Evolutionary conservation across 2,888 invertebrate genomes (phyloP), one percentile per base, ranked within the genome.

Genomic region (Exephanes ischioxanthus): DNA sequence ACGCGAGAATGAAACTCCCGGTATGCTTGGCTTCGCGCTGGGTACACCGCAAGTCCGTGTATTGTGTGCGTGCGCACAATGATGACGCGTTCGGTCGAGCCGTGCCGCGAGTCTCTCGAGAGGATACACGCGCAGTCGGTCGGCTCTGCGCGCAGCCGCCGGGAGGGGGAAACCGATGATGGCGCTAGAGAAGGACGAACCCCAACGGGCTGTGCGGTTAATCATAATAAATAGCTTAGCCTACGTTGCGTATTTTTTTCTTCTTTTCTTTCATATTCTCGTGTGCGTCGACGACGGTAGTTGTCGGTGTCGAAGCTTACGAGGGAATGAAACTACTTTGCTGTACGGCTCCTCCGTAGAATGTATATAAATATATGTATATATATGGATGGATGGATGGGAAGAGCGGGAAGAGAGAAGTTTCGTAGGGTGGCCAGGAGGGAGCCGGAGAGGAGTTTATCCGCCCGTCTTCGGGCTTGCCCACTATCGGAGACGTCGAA

Each of bases 151-250:
- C 45, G 41, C 33, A 68, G 19, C 26, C 5, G 22, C 16, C 14
- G 14, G 19, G 30, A 58, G 5, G 48, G 33, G 63, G 22, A 55
- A n/a, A 33, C 68, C 45, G 58, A 48, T n/a, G 41, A 70, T 63
- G 71, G 51, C 79, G 51, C 66, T 80, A 66, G 70, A 55, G 71
- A 71, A 30, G 66, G 67, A 80, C 80, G 45, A 67, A 71, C 71
- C 80, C 80, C 37, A 26, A 76, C 45, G 80, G 80, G 55, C 76
- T 63, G 66, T 33, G 63, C 55, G 76, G 67, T 70, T 80, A 76
- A 80, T 84, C 80, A 84, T 76, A 80, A 84, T 84, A 80, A 80
- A 84, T 80, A 75, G 83, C 70, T 53, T 26, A 16, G 53, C 45
- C 66, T 66, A 61, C 45, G 30, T 63, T 30, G 48, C 16, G n/a